These are phyloP conservation scores for Cynaeus angustus DNA, from an alignment of 2,888 invertebrate genomes.

Conservation along the genomic window DNA sequence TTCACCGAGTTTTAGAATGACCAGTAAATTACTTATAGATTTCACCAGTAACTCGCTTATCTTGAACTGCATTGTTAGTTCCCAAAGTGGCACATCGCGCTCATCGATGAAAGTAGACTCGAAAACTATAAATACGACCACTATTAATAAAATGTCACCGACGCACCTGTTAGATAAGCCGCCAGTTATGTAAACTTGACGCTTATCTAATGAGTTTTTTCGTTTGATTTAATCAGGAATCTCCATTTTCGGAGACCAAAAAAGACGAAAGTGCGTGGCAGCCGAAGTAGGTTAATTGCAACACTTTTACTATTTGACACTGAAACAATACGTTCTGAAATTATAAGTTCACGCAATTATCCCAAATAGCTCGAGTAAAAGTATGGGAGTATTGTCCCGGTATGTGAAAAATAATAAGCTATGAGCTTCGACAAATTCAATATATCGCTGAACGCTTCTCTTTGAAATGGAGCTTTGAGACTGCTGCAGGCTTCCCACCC, in stretches of 20 bases:
- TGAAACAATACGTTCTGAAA: constrained; percentile 5
- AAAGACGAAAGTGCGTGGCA: not conserved
- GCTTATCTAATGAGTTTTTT: constrained; percentile 3
- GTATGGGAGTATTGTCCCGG: not conserved
- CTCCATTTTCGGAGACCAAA: not conserved
- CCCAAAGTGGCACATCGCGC: constrained; percentile 13
- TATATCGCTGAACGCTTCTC: constrained; percentile 31
- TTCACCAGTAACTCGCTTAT: constrained; percentile 13
- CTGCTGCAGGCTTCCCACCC: constrained; percentile 30
- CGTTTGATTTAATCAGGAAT: constrained; percentile 7
- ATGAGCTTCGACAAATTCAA: constrained; percentile 32
- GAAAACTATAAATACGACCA: constrained; percentile 6
- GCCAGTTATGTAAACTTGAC: constrained; percentile 11
- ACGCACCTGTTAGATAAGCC: constrained; percentile 18
- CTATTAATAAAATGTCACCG: constrained; percentile 20
- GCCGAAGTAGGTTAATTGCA: constrained; percentile 33
- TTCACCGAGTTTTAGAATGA: constrained; percentile 7
- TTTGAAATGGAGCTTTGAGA: constrained; percentile 35
- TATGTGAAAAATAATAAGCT: constrained; percentile 8
- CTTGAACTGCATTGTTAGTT: not conserved
- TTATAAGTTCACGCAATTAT: constrained; percentile 1
- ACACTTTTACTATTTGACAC: constrained; percentile 19
- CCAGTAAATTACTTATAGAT: not conserved
- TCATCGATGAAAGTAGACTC: constrained; percentile 17
- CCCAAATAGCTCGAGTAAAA: constrained; percentile 14